phyloP scores from a whole-genome alignment of 2,113 vertebrate genomes.

The Psephotus haematonotus region DNA sequence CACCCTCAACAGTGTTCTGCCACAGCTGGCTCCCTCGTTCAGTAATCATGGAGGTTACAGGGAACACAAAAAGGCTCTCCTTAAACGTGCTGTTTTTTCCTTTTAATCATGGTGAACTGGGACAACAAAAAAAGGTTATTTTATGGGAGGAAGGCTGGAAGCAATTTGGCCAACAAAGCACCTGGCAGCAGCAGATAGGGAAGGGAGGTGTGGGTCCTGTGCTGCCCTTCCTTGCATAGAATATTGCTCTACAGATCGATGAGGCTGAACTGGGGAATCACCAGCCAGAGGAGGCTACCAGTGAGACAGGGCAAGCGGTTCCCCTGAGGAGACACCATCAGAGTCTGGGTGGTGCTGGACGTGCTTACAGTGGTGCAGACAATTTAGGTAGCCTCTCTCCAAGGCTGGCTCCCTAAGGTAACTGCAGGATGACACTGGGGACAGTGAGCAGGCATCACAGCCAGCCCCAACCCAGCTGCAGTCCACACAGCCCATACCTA shows the following conservation, averaged over 20 bases:
- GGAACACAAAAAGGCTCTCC: not conserved
- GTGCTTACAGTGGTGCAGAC: rapidly evolving
- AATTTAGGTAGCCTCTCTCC: not conserved
- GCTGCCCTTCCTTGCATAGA: not conserved
- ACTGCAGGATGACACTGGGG: not conserved
- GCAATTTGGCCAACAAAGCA: not conserved
- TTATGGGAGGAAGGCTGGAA: not conserved
- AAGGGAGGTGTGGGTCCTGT: not conserved
- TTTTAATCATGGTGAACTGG: not conserved
- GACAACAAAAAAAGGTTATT: not conserved
- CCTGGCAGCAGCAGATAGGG: not conserved
- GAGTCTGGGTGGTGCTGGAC: not conserved
- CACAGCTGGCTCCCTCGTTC: not conserved
- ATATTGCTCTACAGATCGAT: not conserved
- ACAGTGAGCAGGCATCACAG: not conserved
- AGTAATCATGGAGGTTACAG: not conserved
- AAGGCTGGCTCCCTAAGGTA: rapidly evolving
- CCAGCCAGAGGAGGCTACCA: not conserved
- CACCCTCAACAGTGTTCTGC: rapidly evolving
- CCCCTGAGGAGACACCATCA: not conserved
- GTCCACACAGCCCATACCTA: not conserved
- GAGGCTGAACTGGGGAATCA: not conserved
- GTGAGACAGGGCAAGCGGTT: not conserved
- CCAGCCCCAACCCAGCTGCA: not conserved
- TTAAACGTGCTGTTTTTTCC: not conserved